phyloP scores from a whole-genome alignment of 2,888 invertebrate genomes.

The Perdita meconis region DNA sequence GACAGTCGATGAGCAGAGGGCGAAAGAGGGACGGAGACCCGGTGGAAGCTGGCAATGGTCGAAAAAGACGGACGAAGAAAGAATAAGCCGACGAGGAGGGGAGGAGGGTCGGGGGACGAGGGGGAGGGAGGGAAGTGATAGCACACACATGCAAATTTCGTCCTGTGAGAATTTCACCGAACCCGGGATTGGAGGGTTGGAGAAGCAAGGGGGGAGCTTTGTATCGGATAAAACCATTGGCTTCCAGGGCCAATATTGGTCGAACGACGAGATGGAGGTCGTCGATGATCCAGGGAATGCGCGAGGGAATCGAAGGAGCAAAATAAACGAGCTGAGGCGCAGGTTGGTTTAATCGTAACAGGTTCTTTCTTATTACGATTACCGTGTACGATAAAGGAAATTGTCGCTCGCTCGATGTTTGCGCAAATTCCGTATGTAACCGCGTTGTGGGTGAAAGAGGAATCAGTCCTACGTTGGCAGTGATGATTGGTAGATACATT shows the following conservation, averaged over 20 bases:
- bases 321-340: slow-evolving; percentile 53
- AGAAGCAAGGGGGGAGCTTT: slow-evolving; percentile 34
- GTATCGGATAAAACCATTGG: slow-evolving; percentile 63
- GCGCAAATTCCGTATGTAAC: slow-evolving; percentile 24
- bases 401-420: slow-evolving; percentile 41
- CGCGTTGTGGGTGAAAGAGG: neutral
- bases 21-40: neutral
- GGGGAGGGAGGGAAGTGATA: slow-evolving; percentile 27
- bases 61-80: slow-evolving; percentile 20
- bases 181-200: slow-evolving; percentile 18
- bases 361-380: slow-evolving; percentile 52
- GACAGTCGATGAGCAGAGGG: slow-evolving; percentile 17
- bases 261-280: slow-evolving; percentile 53
- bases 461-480: neutral
- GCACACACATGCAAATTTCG: slow-evolving; percentile 63
- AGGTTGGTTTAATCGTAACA: slow-evolving; percentile 54
- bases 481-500: too few species aligned
- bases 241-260: slow-evolving; percentile 64
- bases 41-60: slow-evolving; percentile 4
- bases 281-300: slow-evolving; percentile 58
- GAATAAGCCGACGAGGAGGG: neutral
- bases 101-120: neutral
- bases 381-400: slow-evolving; percentile 49
- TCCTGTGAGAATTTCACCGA: slow-evolving; percentile 60
- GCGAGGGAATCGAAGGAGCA: slow-evolving; percentile 48